phyloP scores from a whole-genome alignment of 2,113 vertebrate genomes.

The Grammomys dolichurus region DNA sequence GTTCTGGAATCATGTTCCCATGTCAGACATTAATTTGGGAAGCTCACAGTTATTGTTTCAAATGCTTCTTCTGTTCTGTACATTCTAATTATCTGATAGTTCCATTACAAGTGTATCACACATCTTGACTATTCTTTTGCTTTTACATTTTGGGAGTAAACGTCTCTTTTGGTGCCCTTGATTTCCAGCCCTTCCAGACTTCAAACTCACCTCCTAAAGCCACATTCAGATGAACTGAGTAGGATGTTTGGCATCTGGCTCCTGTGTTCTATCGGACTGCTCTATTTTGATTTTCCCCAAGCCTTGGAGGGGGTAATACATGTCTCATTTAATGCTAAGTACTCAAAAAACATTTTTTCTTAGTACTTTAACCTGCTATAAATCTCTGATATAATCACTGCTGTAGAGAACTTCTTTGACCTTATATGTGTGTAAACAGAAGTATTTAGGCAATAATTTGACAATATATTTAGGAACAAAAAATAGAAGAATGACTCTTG shows the following conservation, averaged over 20 bases:
- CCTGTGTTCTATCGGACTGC: background rate
- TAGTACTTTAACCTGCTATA: background rate
- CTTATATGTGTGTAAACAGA: background rate
- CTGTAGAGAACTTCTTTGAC: background rate
- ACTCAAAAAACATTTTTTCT: background rate
- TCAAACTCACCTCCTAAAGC: slow-evolving; percentile 34
- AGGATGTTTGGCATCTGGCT: background rate
- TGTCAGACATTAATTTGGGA: background rate
- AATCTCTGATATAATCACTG: background rate
- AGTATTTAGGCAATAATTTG: background rate
- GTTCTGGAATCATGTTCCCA: background rate
- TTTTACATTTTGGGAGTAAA: background rate
- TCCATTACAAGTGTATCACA: background rate
- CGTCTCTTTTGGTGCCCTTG: background rate
- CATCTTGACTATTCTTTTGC: background rate
- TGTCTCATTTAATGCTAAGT: background rate
- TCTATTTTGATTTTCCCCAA: background rate
- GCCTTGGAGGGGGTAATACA: background rate
- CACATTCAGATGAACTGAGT: slow-evolving; percentile 9
- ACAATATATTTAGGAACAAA: background rate
- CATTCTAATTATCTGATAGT: background rate
- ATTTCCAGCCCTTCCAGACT: background rate
- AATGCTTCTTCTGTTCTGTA: background rate
- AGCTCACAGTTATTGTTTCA: background rate
- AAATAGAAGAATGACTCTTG: background rate